Conservation (phyloP, 2,113 vertebrate genomes). For the Cacatua alba region DNA sequence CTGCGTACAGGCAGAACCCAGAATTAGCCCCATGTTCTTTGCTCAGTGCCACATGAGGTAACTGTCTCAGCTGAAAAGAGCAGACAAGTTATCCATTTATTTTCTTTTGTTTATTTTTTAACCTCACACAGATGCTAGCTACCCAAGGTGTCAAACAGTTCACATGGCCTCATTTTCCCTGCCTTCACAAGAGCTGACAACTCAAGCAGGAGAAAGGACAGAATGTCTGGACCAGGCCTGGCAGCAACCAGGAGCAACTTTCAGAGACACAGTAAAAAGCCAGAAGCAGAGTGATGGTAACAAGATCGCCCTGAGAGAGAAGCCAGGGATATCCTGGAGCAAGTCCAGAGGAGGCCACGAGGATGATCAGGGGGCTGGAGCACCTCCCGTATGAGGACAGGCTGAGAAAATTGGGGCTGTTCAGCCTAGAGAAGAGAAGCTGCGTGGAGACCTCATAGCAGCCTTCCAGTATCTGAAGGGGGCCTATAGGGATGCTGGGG, state of each 20-base stretch:
- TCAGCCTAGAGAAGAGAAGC: too few species aligned
- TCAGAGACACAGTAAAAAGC: not conserved
- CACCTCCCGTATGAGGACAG: not conserved
- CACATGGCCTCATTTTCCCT: not conserved
- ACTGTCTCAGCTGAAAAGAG: not conserved
- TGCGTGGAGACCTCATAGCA: too few species aligned
- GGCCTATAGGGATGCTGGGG: too few species aligned
- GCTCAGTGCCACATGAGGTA: not conserved
- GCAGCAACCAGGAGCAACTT: not conserved
- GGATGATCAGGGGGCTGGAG: not conserved
- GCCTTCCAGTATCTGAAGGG: too few species aligned
- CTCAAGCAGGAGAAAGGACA: not conserved
- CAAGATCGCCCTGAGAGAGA: not conserved
- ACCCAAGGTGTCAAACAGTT: not conserved
- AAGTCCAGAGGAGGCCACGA: not conserved
- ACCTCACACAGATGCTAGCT: not conserved
- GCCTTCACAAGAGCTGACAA: not conserved
- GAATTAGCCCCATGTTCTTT: not conserved
- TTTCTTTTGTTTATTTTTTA: constrained; percentile 41
- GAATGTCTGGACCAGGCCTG: not conserved
- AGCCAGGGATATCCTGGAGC: not conserved
- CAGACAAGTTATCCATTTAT: constrained; percentile 24
- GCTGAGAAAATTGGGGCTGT: not conserved
- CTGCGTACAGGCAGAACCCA: not conserved
- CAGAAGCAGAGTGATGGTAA: not conserved